Percentiles rank a stretch among this genome's conserved stretches.
These are phyloP conservation scores for Ophiothrix spiculata DNA, from an alignment of 35 echinoderm and acorn worm genomes.

Conservation along the genomic window DNA sequence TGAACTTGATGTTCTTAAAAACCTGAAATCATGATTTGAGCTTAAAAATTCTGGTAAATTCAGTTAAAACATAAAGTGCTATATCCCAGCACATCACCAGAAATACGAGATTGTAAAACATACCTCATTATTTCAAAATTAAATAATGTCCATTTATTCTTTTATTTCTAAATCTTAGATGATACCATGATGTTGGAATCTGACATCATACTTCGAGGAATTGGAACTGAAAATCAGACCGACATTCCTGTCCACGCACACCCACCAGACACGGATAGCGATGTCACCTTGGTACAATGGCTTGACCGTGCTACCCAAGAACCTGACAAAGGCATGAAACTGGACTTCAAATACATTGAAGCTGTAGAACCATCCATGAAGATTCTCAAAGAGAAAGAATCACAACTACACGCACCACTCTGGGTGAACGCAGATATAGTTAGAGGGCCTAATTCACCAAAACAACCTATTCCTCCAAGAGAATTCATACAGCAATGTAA, in stretches of 20 bases:
- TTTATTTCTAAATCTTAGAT: no score
- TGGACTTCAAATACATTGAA: conserved; percentile 76
- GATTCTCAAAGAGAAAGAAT: conserved; percentile 34
- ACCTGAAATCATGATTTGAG: no score
- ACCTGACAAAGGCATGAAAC: conserved; percentile 48
- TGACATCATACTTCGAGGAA: conserved; percentile 65
- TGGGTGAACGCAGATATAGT: conserved; percentile 84
- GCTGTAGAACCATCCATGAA: conserved; percentile 62
- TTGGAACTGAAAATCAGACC: conserved; percentile 65
- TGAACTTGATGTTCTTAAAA: no score
- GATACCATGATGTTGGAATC: conserved; percentile 86
- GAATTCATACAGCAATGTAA: conserved; percentile 55
- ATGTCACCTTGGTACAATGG: conserved; percentile 48
- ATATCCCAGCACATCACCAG: no score
- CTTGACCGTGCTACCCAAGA: conserved; percentile 36
- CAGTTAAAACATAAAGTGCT: no score
- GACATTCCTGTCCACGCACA: conserved; percentile 72
- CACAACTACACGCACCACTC: conserved; percentile 40
- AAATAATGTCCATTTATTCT: no score
- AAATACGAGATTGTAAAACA: no score
- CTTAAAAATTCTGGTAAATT: no score
- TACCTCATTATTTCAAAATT: no score
- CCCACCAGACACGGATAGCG: conserved; percentile 62
- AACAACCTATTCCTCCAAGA: conserved; percentile 47
- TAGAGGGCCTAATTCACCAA: conserved; percentile 70